Percentiles rank a stretch among this genome's conserved stretches.
phyloP scores from a whole-genome alignment of 2,797 vertebrate species.

The Cossypha niveicapilla region DNA sequence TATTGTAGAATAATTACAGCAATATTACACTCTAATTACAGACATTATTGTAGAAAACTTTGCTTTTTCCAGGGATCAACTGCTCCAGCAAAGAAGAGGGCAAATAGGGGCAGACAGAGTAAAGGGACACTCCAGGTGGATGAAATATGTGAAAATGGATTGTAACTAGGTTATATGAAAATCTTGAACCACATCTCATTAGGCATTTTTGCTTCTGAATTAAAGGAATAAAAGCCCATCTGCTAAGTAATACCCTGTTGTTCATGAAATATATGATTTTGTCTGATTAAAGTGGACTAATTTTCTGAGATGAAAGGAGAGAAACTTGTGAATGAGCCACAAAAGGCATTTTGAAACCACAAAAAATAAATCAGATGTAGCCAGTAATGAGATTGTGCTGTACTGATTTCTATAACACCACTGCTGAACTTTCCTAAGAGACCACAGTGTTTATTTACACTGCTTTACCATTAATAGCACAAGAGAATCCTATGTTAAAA shows the following conservation, averaged over 20 bases:
- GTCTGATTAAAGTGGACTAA: background rate
- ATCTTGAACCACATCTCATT: background rate
- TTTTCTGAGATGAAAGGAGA: background rate
- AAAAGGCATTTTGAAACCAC: slow-evolving; percentile 1
- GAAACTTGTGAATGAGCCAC: background rate
- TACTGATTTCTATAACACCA: background rate
- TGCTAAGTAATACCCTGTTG: slow-evolving; percentile 7
- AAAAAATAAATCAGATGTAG: background rate
- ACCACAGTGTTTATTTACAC: background rate
- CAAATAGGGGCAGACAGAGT: background rate
- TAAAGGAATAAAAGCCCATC: slow-evolving; percentile 1
- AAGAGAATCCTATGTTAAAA: background rate
- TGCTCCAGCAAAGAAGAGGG: background rate
- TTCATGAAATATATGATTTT: slow-evolving; percentile 11
- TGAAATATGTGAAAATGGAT: background rate
- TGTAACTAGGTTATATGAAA: background rate
- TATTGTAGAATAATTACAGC: background rate
- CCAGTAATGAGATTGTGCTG: background rate
- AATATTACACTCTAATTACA: background rate
- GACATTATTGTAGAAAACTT: background rate
- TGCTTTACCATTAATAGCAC: background rate
- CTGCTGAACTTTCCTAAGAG: background rate
- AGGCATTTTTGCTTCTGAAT: background rate
- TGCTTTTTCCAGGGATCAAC: background rate
- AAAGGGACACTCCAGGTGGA: background rate